Conservation (phyloP, 2,797 vertebrate species). For the Orestias chungarensis region DNA sequence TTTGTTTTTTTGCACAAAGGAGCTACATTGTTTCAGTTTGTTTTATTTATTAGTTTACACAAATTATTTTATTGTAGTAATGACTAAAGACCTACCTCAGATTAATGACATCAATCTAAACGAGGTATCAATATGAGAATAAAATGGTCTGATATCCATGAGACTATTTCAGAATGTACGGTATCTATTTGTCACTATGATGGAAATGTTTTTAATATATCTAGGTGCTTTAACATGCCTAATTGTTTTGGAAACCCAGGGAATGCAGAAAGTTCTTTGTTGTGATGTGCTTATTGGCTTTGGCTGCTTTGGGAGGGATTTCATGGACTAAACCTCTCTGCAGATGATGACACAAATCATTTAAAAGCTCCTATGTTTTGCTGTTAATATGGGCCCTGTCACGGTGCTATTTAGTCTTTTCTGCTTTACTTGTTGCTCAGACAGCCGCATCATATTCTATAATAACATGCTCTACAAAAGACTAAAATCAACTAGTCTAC, state of each 20-base stretch:
- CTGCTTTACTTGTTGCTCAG: slow-evolving; percentile 1
- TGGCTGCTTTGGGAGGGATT: neutral
- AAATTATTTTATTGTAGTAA: too few species aligned
- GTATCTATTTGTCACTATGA: neutral
- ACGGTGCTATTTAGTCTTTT: neutral
- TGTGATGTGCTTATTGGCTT: neutral
- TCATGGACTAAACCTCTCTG: slow-evolving; percentile 1
- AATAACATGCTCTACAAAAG: slow-evolving; percentile 6
- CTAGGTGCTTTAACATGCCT: slow-evolving; percentile 11
- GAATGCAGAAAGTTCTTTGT: neutral
- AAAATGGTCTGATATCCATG: neutral
- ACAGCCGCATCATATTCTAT: neutral
- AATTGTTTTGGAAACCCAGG: slow-evolving; percentile 16
- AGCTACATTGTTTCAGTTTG: too few species aligned
- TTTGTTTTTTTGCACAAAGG: too few species aligned
- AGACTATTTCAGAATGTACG: neutral
- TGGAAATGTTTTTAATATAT: slow-evolving; percentile 1
- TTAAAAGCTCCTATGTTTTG: neutral
- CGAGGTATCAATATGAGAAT: neutral
- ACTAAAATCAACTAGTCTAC: neutral
- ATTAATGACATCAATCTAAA: neutral
- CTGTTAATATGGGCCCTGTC: neutral
- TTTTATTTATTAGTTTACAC: too few species aligned
- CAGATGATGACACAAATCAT: neutral
- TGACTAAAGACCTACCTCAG: too few species aligned